A percentile compares a stretch with the other conserved stretches of the same genome.
Evolutionary conservation across 2,113 vertebrate species (phyloP).

Genomic region (Charina bottae): DNA sequence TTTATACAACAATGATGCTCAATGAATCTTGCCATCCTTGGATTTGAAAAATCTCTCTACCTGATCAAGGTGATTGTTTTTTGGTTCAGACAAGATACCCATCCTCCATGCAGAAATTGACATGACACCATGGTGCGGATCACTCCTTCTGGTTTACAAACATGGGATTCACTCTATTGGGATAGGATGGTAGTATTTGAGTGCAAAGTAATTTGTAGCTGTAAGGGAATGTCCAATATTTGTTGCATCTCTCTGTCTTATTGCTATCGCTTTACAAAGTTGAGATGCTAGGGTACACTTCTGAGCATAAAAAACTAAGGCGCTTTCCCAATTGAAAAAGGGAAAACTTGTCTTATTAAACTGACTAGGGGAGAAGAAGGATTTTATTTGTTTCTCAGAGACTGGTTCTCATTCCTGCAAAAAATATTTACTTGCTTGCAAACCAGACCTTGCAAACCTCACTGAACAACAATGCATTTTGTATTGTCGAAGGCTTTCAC

Average conservation of each 20-base stretch:
- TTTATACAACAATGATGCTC: fast-evolving
- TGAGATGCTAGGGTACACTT: not conserved
- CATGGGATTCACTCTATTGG: not conserved
- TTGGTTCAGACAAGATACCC: not conserved
- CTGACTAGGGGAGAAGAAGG: fast-evolving
- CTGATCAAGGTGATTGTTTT: not conserved
- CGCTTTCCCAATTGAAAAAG: not conserved
- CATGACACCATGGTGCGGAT: not conserved
- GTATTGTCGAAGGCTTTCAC: too few relatives aligned
- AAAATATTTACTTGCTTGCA: not conserved
- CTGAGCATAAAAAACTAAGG: not conserved
- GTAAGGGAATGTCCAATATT: not conserved
- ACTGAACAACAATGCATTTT: too few relatives aligned
- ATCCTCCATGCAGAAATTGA: not conserved
- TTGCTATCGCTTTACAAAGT: not conserved
- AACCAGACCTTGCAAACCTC: not conserved
- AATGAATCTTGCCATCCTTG: not conserved
- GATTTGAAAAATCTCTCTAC: not conserved
- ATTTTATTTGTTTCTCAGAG: not conserved
- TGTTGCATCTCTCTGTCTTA: not conserved
- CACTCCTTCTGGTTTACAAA: not conserved
- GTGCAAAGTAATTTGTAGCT: not conserved
- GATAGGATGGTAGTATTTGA: fast-evolving
- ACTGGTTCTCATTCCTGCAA: fast-evolving
- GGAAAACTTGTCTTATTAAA: not conserved